Evolutionary conservation across 2,113 vertebrate species (phyloP).

Genomic region (Neogale vison): DNA sequence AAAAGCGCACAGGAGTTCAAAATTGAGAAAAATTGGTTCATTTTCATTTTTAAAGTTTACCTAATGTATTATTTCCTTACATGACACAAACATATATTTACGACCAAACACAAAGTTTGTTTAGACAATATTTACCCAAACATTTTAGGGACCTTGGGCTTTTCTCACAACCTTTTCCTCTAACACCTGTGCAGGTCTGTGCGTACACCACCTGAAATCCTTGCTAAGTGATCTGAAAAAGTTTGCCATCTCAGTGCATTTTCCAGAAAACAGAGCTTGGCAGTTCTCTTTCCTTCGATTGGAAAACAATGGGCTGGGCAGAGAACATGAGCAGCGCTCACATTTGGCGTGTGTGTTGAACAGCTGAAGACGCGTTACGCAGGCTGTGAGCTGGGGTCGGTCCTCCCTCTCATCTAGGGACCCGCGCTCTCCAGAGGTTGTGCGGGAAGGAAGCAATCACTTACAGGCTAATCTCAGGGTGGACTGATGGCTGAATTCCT

Average conservation of each 20-base stretch:
- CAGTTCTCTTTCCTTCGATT: neutral
- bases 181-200: neutral
- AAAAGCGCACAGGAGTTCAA: neutral
- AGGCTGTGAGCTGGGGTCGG: too few species aligned
- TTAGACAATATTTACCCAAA: neutral
- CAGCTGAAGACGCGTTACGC: rapidly evolving
- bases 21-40: neutral
- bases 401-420: rapidly evolving
- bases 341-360: neutral
- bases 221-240: neutral
- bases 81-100: neutral
- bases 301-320: neutral
- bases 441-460: neutral
- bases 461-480: neutral
- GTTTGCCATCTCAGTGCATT: neutral
- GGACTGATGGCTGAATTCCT: neutral
- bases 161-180: neutral
- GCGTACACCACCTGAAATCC: neutral
- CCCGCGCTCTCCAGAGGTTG: neutral
- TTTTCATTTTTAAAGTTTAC: neutral
- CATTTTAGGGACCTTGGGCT: neutral
- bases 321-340: neutral
- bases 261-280: neutral
- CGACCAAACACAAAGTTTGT: neutral
- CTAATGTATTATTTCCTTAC: neutral